Percentiles rank a stretch among this genome's conserved stretches.
phyloP scores from a whole-genome alignment of 2,113 vertebrate species.

The Orthonyx spaldingii region DNA sequence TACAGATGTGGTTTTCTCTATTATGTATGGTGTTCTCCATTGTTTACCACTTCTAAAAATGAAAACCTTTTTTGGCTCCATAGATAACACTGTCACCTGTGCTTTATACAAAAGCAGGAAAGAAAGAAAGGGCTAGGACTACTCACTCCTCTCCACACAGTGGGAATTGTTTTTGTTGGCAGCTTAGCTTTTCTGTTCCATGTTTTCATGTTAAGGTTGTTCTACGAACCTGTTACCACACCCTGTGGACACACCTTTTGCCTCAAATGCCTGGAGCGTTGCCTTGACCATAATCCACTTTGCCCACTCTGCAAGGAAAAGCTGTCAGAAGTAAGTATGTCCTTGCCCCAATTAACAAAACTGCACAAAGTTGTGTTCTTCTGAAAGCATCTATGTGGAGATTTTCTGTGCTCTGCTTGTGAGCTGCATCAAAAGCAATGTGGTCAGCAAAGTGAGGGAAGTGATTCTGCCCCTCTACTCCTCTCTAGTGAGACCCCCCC shows the following conservation, averaged over 20 bases:
- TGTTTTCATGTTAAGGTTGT: conserved; percentile 74
- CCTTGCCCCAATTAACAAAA: background rate
- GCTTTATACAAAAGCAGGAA: background rate
- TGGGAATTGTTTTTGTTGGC: background rate
- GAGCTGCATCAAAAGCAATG: background rate
- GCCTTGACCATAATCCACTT: conserved; percentile 87
- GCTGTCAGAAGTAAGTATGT: conserved; percentile 80
- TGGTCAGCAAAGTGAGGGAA: background rate
- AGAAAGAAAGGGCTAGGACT: background rate
- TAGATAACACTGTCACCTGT: background rate
- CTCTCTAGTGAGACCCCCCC: background rate
- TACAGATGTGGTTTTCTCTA: background rate
- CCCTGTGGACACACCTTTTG: conserved; percentile 94
- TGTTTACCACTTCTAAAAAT: background rate
- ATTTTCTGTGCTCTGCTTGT: background rate
- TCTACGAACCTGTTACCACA: conserved; percentile 90
- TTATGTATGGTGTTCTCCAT: background rate
- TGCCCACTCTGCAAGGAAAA: conserved; percentile 93
- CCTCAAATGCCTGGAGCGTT: conserved; percentile 91
- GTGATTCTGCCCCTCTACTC: background rate
- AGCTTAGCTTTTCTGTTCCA: background rate
- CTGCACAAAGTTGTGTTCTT: background rate
- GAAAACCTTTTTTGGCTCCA: background rate
- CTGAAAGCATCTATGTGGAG: background rate
- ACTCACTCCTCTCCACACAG: background rate